phyloP scores from a whole-genome alignment of 1,140 invertebrate genomes.

The Armadillidium nasatum region DNA sequence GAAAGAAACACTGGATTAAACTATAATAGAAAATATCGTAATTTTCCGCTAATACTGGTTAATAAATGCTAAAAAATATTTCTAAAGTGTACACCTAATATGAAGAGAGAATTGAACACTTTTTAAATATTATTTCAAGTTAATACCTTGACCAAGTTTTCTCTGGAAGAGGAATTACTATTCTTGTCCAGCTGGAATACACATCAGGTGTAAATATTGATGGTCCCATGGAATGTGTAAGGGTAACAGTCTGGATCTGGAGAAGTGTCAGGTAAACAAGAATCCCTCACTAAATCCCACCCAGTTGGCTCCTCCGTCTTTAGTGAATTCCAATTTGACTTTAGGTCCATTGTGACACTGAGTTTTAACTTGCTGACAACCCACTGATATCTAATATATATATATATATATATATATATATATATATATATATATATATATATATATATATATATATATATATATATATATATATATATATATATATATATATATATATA shows the following conservation, averaged over 20 bases:
- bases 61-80: too few species aligned
- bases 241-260: constrained; percentile 49
- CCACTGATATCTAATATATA: constrained; percentile 48
- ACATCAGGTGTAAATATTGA: constrained; percentile 49
- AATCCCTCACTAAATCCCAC: constrained; percentile 50
- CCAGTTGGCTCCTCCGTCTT: constrained; percentile 45
- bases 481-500: not conserved
- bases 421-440: constrained; percentile 15
- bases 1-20: too few species aligned
- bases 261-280: constrained; percentile 48
- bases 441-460: constrained; percentile 15
- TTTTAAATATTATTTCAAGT: too few species aligned
- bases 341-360: constrained; percentile 45
- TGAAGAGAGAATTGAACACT: too few species aligned
- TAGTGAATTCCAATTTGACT: constrained; percentile 49
- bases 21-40: too few species aligned
- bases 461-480: constrained; percentile 15
- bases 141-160: constrained; percentile 51
- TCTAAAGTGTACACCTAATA: too few species aligned
- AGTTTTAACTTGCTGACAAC: constrained; percentile 47
- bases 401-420: not conserved
- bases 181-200: constrained; percentile 50
- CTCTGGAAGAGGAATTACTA: constrained; percentile 50
- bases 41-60: too few species aligned
- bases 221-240: constrained; percentile 49